Conservation (phyloP, 2,888 invertebrate species). For the Lysandra bellargus region DNA sequence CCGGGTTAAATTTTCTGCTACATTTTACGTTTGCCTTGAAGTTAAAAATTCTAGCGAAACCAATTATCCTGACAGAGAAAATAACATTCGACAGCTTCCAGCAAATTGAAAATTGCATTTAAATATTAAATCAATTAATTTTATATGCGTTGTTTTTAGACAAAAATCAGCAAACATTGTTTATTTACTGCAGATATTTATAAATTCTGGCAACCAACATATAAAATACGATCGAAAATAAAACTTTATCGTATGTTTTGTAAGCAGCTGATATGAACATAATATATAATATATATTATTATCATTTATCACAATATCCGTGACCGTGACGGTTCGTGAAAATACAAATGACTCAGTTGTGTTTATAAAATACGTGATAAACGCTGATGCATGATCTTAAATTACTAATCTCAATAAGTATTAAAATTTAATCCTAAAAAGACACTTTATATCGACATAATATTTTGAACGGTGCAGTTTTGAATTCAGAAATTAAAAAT, state of each 20-base stretch:
- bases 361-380: conserved; percentile 5
- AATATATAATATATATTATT: not conserved
- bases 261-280: not conserved
- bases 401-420: not conserved
- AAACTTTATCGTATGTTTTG: not conserved
- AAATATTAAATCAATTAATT: not conserved
- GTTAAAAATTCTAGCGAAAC: not conserved
- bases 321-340: conserved; percentile 23
- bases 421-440: not conserved
- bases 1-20: no score
- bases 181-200: not conserved
- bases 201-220: not conserved
- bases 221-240: not conserved
- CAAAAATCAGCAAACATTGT: conserved; percentile 2
- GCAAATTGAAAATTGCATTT: not conserved
- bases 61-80: not conserved
- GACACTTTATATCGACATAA: no score
- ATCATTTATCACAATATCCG: not conserved
- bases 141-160: not conserved
- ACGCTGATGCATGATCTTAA: not conserved
- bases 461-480: no score
- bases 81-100: not conserved
- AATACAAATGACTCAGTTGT: conserved; percentile 18
- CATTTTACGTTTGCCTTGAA: not conserved
- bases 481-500: no score